Conservation (phyloP, 1,140 invertebrate genomes). For the Hetaerina americana region DNA sequence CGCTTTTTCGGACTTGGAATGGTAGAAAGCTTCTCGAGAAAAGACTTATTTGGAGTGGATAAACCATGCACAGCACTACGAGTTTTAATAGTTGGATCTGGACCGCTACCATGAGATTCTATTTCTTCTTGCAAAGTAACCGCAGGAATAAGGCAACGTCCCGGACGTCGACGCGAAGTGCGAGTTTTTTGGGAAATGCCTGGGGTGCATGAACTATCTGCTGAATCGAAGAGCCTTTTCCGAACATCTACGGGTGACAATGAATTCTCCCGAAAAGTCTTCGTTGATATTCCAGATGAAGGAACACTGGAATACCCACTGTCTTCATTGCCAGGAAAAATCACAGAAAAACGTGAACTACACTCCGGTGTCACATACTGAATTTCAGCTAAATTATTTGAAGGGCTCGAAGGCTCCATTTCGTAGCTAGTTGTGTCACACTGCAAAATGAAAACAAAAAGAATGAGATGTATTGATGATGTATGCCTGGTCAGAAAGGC, state of each 20-base stretch:
- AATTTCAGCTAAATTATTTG: too few species aligned
- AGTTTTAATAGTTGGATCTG: neutral
- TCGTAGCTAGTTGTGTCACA: too few species aligned
- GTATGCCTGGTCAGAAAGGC: too few species aligned
- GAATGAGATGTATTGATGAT: too few species aligned
- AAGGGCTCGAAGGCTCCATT: too few species aligned
- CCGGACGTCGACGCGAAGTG: neutral
- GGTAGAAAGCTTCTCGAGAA: neutral
- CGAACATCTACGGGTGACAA: neutral
- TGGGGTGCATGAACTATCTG: neutral
- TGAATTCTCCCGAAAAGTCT: neutral
- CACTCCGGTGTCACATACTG: neutral
- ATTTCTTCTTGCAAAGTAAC: neutral
- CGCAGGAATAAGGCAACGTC: neutral
- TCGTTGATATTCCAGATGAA: neutral
- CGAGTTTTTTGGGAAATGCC: neutral
- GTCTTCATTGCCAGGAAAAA: neutral
- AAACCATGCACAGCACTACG: neutral
- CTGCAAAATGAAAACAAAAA: too few species aligned
- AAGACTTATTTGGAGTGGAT: neutral
- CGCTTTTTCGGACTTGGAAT: neutral
- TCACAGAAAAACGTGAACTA: neutral
- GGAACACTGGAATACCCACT: neutral
- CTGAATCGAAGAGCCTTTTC: neutral
- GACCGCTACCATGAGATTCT: too few species aligned